phyloP scores from a whole-genome alignment of 2,797 vertebrate species.

The Betta splendens region DNA sequence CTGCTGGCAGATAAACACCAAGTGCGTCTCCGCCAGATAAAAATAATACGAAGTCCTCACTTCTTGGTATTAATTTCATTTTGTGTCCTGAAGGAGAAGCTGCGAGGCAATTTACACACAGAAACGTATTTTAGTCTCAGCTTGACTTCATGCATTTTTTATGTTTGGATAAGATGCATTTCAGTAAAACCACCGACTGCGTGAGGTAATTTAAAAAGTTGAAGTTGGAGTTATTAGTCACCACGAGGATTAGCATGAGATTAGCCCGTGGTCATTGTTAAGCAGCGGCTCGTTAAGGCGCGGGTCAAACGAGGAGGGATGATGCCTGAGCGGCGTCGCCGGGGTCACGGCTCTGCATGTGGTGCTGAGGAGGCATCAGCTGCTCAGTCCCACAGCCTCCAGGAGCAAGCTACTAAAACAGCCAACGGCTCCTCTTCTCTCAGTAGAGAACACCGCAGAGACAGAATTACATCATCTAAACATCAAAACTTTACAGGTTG shows the following conservation, averaged over 20 bases:
- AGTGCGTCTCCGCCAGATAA: neutral
- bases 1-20: neutral
- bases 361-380: conserved; percentile 64
- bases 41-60: neutral
- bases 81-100: conserved; percentile 8
- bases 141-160: neutral
- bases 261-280: neutral
- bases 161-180: neutral
- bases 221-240: neutral
- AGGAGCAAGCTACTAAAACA: conserved; percentile 53
- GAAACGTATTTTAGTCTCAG: conserved; percentile 15
- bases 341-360: too few species aligned
- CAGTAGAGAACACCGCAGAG: conserved; percentile 44
- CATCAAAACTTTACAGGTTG: conserved; percentile 61
- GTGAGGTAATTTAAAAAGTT: neutral
- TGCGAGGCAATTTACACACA: conserved; percentile 8
- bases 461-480: conserved; percentile 65
- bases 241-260: neutral
- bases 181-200: neutral
- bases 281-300: neutral
- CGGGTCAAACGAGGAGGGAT: neutral
- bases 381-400: conserved; percentile 70
- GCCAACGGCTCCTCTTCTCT: conserved; percentile 35
- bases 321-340: too few species aligned
- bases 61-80: neutral